phyloP scores from a whole-genome alignment of 2,113 vertebrate genomes.

The Jacana jacana region DNA sequence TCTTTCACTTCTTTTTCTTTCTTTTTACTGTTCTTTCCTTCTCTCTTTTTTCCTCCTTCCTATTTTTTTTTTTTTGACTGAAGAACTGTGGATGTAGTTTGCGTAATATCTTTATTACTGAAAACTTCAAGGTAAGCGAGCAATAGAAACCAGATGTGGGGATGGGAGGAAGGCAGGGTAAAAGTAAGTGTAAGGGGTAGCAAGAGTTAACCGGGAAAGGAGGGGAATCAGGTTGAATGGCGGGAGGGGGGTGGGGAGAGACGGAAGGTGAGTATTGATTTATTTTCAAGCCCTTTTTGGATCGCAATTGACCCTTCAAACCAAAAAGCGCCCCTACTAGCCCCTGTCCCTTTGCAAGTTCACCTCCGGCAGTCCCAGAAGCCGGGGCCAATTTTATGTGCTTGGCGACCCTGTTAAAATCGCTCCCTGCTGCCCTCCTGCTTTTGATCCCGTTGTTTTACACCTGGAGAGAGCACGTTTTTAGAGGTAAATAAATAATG shows the following conservation, averaged over 20 bases:
- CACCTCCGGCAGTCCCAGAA: not conserved
- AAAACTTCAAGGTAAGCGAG: slow-evolving; percentile 77
- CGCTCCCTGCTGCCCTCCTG: not conserved
- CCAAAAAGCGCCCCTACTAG: not conserved
- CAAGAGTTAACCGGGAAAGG: slow-evolving; percentile 52
- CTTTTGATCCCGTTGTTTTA: not conserved
- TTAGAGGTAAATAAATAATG: not conserved
- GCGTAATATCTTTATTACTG: slow-evolving; percentile 78
- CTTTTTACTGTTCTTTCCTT: not conserved
- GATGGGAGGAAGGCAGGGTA: slow-evolving; percentile 6
- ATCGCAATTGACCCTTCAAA: not conserved
- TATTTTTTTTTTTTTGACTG: not conserved
- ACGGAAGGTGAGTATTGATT: slow-evolving; percentile 11
- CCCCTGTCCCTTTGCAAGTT: not conserved
- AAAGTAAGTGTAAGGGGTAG: slow-evolving; percentile 32
- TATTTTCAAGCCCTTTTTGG: slow-evolving; percentile 3
- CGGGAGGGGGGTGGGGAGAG: not conserved
- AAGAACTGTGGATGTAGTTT: slow-evolving; percentile 36
- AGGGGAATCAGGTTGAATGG: slow-evolving; percentile 34
- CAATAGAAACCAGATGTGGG: slow-evolving; percentile 79
- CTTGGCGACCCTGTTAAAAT: not conserved
- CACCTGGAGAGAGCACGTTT: not conserved
- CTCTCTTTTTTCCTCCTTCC: no score
- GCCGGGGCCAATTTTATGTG: not conserved
- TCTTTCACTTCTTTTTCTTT: not conserved